phyloP scores from a whole-genome alignment of 2,113 vertebrate genomes.

The Perca schrenkii region DNA sequence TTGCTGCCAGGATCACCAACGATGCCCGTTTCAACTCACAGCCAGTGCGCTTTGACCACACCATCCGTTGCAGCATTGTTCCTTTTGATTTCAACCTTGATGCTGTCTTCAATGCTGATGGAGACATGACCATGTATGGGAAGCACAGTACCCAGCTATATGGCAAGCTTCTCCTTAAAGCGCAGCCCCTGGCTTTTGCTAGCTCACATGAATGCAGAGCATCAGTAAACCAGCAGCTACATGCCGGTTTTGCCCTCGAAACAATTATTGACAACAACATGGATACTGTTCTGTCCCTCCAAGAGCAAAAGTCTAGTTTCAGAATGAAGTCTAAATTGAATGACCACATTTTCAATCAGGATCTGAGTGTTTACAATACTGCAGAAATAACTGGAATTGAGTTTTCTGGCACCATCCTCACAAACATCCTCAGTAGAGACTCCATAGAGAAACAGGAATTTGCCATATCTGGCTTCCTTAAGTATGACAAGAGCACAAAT shows the following conservation, averaged over 20 bases:
- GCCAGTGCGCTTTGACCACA: slow-evolving; percentile 86
- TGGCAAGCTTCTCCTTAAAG: slow-evolving; percentile 90
- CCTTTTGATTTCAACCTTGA: slow-evolving; percentile 90
- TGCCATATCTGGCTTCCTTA: slow-evolving; percentile 86
- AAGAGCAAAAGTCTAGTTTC: slow-evolving; percentile 87
- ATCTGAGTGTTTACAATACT: slow-evolving; percentile 88
- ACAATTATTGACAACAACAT: slow-evolving; percentile 88
- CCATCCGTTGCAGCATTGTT: slow-evolving; percentile 82
- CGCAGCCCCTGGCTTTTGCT: slow-evolving; percentile 89
- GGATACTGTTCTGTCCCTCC: slow-evolving; percentile 84
- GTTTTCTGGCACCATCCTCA: slow-evolving; percentile 82
- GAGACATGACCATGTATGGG: slow-evolving; percentile 86
- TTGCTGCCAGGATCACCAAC: slow-evolving; percentile 85
- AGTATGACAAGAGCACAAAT: slow-evolving; percentile 93
- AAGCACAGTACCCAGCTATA: slow-evolving; percentile 90
- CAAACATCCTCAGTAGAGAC: slow-evolving; percentile 80
- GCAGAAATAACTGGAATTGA: slow-evolving; percentile 87
- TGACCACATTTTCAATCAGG: slow-evolving; percentile 87
- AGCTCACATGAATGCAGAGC: slow-evolving; percentile 91
- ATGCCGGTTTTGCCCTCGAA: slow-evolving; percentile 73
- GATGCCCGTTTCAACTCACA: slow-evolving; percentile 88
- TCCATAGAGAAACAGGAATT: slow-evolving; percentile 87
- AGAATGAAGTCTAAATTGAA: slow-evolving; percentile 90
- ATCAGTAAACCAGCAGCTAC: slow-evolving; percentile 84
- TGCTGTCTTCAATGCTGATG: slow-evolving; percentile 87